phyloP scores from a whole-genome alignment of 2,797 vertebrate species.

The Capromys pilorides region DNA sequence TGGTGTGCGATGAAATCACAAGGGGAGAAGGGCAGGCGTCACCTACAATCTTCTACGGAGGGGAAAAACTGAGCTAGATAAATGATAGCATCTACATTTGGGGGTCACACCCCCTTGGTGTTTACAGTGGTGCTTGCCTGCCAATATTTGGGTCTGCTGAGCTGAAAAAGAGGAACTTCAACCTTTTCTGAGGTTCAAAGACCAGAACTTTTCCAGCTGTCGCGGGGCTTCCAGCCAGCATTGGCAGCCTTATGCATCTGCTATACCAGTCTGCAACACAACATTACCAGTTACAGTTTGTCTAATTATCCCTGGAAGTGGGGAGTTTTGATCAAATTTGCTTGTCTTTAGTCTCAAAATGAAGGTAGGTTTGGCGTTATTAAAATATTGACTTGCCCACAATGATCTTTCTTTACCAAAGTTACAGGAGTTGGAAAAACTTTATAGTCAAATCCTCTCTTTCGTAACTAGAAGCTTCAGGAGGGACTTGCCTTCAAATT shows the following conservation, averaged over 20 bases:
- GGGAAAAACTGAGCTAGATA: not conserved
- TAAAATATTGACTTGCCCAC: slow-evolving; percentile 51
- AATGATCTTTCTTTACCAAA: not conserved
- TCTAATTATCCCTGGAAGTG: not conserved
- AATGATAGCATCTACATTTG: not conserved
- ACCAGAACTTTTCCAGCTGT: not conserved
- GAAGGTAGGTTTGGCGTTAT: slow-evolving; percentile 5
- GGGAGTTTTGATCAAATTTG: not conserved
- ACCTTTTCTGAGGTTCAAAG: not conserved
- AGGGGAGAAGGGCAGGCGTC: not conserved
- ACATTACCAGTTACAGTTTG: not conserved
- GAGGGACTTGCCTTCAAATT: not conserved
- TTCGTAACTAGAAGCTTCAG: not conserved
- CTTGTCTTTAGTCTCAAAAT: slow-evolving; percentile 39
- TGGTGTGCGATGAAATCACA: not conserved
- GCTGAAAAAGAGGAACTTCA: not conserved
- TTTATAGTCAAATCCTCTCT: slow-evolving; percentile 10
- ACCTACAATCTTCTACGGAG: accelerated
- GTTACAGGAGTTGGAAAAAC: slow-evolving; percentile 31
- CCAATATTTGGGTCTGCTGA: not conserved
- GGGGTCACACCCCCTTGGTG: not conserved
- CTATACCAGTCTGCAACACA: not conserved
- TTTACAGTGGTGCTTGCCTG: not conserved
- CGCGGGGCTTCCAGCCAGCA: not conserved
- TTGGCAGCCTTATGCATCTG: not conserved